Base-by-base conservation (phyloP, 2,797 vertebrate genomes). In the Sternarchorhynchus goeldii region DNA sequence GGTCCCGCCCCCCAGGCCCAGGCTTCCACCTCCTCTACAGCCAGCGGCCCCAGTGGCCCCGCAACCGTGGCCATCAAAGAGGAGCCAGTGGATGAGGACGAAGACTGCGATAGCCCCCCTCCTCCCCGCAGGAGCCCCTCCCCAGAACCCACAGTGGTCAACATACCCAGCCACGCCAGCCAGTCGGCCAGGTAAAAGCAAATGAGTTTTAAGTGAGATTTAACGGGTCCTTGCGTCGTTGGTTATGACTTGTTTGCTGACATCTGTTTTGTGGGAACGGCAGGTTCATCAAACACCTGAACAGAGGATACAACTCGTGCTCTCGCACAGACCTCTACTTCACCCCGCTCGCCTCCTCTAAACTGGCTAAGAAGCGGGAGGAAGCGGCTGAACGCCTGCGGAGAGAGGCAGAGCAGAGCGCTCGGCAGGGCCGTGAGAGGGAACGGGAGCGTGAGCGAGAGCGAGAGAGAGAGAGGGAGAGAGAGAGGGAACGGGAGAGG, bases 201-300 rank as follows among this genome's bases (percentile, higher is more conserved):
- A 50, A 68, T 5, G 4, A 5, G 4, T 2, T 41, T 66, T 21
- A 41, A 6, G 6, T 21, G 39, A 20, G 63, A 34, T 29, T 25
- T 45, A 29, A 53, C 0, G 31, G 7, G 32, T 25, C n/a, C 57
- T 65, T 50, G 12, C 18, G 4, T 12, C 31, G 2, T 31, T 21
- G 12, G 6, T 12, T 55, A 32, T 5, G n/a, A 45, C 10, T 10
- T 25, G 6, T n/a, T 14, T 2, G 25, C 1, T 73, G 7, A 36
- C 6, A 17, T 70, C 1, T 79, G 21, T 73, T 76, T 70, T 82
- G n/a, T 75, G 2, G 82, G 56, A 77, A 55, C 81, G 83, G 62
- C 85, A 99, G 98, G 90, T 99, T 99, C 86, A 97, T 96, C 84
- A 99, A 98, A 85, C 95, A 97, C 86, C 90, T 97, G 86, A 96